Conservation (phyloP, 2,888 invertebrate genomes). For the Capitulum mitella region DNA sequence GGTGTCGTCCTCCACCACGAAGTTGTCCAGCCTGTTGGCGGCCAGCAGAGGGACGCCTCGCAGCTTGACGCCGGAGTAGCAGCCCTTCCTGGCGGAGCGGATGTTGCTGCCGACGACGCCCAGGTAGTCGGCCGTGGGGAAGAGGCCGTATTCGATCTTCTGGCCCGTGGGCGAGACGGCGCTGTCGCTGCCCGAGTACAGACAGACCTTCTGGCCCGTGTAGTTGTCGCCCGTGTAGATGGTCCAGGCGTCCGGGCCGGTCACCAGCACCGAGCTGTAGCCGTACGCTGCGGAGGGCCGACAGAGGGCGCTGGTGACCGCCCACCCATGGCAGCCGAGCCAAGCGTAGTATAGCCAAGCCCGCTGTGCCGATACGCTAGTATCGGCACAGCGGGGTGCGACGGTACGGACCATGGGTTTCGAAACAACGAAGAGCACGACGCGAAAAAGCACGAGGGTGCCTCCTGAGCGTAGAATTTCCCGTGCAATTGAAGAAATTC, state of each 20-base stretch:
- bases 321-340: too few species aligned
- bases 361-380: too few species aligned
- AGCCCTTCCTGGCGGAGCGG: background rate
- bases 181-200: constrained; percentile 17
- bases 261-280: background rate
- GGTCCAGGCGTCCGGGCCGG: constrained; percentile 9
- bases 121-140: background rate
- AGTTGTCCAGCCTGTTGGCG: background rate
- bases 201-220: background rate
- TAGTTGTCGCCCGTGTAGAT: background rate
- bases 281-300: constrained; percentile 18
- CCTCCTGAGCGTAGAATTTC: too few species aligned
- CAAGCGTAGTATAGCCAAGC: too few species aligned
- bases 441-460: too few species aligned
- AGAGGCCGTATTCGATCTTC: background rate
- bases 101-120: background rate
- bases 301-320: too few species aligned
- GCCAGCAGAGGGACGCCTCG: background rate
- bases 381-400: too few species aligned
- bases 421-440: too few species aligned
- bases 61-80: background rate
- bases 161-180: background rate
- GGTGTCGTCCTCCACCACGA: background rate
- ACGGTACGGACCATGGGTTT: too few species aligned
- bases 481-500: too few species aligned